Base-by-base conservation (phyloP, 2,113 vertebrate genomes). In the Petroica traversi region DNA sequence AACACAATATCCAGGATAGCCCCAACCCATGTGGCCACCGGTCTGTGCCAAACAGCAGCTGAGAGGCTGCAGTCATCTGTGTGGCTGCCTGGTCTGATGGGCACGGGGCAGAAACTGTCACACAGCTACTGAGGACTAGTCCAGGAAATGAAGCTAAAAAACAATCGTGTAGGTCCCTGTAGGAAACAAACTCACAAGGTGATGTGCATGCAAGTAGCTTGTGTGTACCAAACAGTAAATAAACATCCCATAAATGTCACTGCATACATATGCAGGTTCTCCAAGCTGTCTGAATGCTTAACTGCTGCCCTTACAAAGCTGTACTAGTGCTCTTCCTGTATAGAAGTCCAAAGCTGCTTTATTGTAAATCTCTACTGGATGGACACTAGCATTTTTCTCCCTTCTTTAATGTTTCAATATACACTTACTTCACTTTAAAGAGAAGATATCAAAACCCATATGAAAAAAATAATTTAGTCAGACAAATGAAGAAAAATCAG, bases 151-250 rank as follows among this genome's bases (percentile, higher is more conserved):
- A 57, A 57, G 73, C 14, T 12, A 4, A 55, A 57, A 81, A 64
- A 0, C 14, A 29, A 8, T 73, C 0, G 0, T 36, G 41, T 33
- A 45, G 26, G 14, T 69, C 19, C 16, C 43, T 1, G 3, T 11
- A 62, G 22, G 48, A 33, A 57, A 54, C 46, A 80, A 72, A 12
- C 45, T 73, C 54, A 13, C 28, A 46, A 26, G 43, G 25, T 14
- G 40, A 75, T 57, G 57, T 57, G 41, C 58, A 40, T 69, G 31
- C 52, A 88, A 58, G n/a, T 36, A 83, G 59, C 63, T 73, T 80
- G 17, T 83, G 55, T 2, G 2, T 49, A 41, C 45, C 26, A 51
- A 51, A 45, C 69, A 62, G 66, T 76, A 92, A 82, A 88, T 77
- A 61, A 10, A 3, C 28, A 29, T 69, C 46, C 82, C 3, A 2